Conservation (phyloP, 1,140 invertebrate genomes). For the Aphelinus certus region DNA sequence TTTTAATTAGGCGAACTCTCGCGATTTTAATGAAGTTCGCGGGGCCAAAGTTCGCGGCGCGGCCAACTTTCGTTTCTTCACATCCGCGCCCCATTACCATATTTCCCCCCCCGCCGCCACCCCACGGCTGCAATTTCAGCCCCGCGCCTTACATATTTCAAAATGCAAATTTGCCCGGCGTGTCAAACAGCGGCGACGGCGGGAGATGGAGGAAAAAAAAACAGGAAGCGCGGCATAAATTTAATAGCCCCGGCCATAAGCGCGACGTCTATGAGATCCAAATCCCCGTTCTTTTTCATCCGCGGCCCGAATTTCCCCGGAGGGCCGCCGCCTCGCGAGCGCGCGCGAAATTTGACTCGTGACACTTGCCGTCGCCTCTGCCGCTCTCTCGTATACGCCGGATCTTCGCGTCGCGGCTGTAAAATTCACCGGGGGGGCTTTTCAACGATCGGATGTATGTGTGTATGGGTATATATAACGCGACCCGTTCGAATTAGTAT, state of each 20-base stretch:
- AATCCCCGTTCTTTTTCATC: constrained; percentile 7
- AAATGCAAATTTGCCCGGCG: neutral
- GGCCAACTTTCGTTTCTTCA: too few relatives aligned
- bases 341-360: constrained; percentile 13
- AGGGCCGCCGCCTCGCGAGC: neutral
- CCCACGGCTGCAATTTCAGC: neutral
- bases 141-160: neutral
- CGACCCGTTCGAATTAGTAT: constrained; percentile 9
- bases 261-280: neutral
- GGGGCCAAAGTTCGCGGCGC: too few relatives aligned
- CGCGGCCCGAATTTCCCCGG: neutral
- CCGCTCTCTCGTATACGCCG: neutral
- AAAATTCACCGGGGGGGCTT: neutral
- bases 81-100: neutral
- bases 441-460: constrained; percentile 12
- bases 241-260: neutral
- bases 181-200: neutral
- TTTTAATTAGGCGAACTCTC: too few relatives aligned
- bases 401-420: neutral
- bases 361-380: neutral
- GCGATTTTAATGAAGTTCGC: too few relatives aligned
- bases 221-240: constrained; percentile 9
- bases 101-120: neutral
- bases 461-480: too few relatives aligned
- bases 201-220: too few relatives aligned